Base-by-base conservation (phyloP, 2,113 vertebrate genomes). In the Garra rufa region DNA sequence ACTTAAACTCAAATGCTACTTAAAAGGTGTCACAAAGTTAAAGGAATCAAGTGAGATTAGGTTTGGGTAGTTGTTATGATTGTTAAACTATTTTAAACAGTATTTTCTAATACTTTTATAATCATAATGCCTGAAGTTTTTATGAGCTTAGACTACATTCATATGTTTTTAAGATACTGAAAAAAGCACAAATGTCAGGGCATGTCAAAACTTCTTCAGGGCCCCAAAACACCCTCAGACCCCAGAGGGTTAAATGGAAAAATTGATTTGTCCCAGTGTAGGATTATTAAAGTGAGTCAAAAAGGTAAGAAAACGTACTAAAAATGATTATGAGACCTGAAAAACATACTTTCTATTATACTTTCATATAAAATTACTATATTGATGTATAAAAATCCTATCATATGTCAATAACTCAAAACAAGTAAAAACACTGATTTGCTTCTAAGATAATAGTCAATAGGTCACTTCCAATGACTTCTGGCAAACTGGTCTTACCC, bases 401-500 rank as follows among this genome's bases (percentile, higher is more conserved):
- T 69, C 34, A n/a, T 41, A 30, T 7, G 28, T 9, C 41, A 69
- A 69, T 9, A 69, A 19, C 34, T n/a, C 9, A 69, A 41, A 21
- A 67, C n/a, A 59, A 69, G 13, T 3, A 24, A 73, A 6, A 28
- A 3, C 44, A 44, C 8, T 24, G n/a, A 71, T 24, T 71, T 44
- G 11, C 4, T 71, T 71, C 34, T 41, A 69, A 69, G 65, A 11
- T 9, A 21, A 41, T 21, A 21, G 19, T 41, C 34, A 41, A 41
- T 4, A 26, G 69, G 8, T 73, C 21, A 71, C 11, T 46, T 28
- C 55, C 24, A 0, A 0, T 9, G 59, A 24, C 24, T 34, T 55
- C 6, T n/a, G 17, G 30, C 26, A 57, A 26, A 30, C 13, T 55
- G 3, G 28, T n/a, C 93, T 93, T 94, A 99, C 98, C 98, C 98